Evolutionary conservation across 2,888 invertebrate species (phyloP).

Genomic region (Philereme transversata): DNA sequence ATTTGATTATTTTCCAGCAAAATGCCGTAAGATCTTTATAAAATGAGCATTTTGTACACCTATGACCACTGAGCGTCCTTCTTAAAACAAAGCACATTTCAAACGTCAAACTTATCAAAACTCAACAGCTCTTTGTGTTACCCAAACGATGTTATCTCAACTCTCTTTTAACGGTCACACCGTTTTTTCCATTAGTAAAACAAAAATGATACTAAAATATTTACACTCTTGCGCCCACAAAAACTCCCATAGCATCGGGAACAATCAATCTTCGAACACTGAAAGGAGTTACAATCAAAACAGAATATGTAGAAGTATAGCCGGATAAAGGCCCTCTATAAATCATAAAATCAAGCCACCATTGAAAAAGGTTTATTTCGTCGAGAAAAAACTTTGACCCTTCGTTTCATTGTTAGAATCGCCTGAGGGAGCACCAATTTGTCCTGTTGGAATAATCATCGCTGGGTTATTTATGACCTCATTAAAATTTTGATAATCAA

Average conservation of each 20-base stretch:
- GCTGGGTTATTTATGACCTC: conserved; percentile 74
- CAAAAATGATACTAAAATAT: conserved; percentile 71
- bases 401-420: conserved; percentile 65
- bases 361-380: conserved; percentile 78
- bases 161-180: conserved; percentile 43
- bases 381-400: conserved; percentile 72
- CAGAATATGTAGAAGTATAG: conserved; percentile 76
- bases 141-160: conserved; percentile 34
- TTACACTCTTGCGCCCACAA: conserved; percentile 74
- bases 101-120: conserved; percentile 13
- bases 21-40: not conserved
- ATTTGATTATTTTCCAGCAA: too few species aligned
- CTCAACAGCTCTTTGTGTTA: conserved; percentile 23
- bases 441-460: conserved; percentile 76
- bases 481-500: conserved; percentile 78
- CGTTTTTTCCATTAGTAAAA: conserved; percentile 46
- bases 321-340: conserved; percentile 78
- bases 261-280: conserved; percentile 79
- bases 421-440: conserved; percentile 76
- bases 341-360: conserved; percentile 82
- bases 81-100: conserved; percentile 7
- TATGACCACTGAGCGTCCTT: not conserved
- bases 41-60: not conserved
- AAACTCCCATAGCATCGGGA: conserved; percentile 77
- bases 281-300: conserved; percentile 82